Evolutionary conservation across 2,113 vertebrate genomes (phyloP).

Genomic region (Machaerirhynchus nigripectus): DNA sequence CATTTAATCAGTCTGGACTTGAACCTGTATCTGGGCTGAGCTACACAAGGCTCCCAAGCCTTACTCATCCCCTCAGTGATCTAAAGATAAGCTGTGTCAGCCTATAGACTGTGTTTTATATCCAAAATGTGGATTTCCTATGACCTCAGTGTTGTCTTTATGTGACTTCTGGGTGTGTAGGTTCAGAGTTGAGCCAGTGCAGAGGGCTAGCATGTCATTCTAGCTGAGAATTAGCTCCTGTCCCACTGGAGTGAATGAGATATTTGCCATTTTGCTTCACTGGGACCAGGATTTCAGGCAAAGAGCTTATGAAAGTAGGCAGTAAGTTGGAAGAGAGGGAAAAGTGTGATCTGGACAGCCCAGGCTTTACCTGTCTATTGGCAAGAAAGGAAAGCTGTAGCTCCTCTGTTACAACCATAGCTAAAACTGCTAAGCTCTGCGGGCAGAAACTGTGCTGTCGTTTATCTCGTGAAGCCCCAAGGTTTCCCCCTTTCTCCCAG

Average conservation of each 20-base stretch:
- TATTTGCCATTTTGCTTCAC: background rate
- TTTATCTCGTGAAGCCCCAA: background rate
- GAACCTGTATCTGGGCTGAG: background rate
- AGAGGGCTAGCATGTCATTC: background rate
- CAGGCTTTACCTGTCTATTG: background rate
- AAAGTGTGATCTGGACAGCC: background rate
- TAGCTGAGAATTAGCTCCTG: background rate
- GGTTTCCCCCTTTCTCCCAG: background rate
- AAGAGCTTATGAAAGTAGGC: background rate
- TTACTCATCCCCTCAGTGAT: background rate
- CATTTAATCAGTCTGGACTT: background rate
- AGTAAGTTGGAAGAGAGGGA: background rate
- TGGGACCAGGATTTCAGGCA: background rate
- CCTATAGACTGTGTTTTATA: background rate
- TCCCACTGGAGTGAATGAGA: background rate
- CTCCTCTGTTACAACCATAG: background rate
- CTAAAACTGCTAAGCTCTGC: background rate
- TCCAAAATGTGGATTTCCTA: background rate
- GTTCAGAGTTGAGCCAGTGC: background rate
- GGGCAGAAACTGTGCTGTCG: background rate
- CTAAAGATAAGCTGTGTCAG: background rate
- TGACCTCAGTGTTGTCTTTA: background rate
- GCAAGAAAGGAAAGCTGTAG: background rate
- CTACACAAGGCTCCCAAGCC: background rate
- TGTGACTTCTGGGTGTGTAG: background rate